These are phyloP conservation scores for Sylvilagus floridanus DNA, from an alignment of 2,797 vertebrate genomes.

Conservation along the genomic window DNA sequence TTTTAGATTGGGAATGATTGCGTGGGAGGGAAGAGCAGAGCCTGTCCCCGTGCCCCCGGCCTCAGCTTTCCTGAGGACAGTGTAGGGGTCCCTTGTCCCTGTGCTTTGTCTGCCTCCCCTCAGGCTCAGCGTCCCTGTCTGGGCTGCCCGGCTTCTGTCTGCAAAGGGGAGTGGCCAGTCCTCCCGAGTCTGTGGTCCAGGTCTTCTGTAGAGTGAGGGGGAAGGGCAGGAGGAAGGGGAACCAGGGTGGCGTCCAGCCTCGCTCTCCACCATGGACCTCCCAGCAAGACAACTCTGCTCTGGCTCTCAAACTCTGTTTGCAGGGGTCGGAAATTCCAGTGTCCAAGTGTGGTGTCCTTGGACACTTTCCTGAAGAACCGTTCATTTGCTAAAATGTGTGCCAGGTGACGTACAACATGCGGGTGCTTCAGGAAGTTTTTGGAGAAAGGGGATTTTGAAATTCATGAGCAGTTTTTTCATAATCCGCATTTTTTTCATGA, in stretches of 20 bases:
- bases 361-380: not conserved
- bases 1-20: constrained; percentile 8
- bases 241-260: not conserved
- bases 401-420: not conserved
- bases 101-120: too few relatives aligned
- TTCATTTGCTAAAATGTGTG: not conserved
- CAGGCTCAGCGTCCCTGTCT: too few relatives aligned
- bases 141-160: too few relatives aligned
- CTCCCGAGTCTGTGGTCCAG: too few relatives aligned
- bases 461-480: too few relatives aligned
- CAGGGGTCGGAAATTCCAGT: not conserved
- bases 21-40: not conserved
- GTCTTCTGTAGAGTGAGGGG: too few relatives aligned
- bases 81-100: too few relatives aligned
- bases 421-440: too few relatives aligned
- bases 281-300: not conserved
- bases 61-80: not conserved
- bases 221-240: too few relatives aligned
- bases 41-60: not conserved
- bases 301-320: not conserved
- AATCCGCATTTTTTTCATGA: too few relatives aligned
- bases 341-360: not conserved
- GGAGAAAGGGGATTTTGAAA: too few relatives aligned
- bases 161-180: too few relatives aligned
- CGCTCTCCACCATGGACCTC: not conserved